A percentile compares a stretch with the other conserved stretches of the same genome.
These are phyloP conservation scores for Melanotaenia maccullochi DNA, from an alignment of 2,797 vertebrate species.

Conservation along the genomic window DNA sequence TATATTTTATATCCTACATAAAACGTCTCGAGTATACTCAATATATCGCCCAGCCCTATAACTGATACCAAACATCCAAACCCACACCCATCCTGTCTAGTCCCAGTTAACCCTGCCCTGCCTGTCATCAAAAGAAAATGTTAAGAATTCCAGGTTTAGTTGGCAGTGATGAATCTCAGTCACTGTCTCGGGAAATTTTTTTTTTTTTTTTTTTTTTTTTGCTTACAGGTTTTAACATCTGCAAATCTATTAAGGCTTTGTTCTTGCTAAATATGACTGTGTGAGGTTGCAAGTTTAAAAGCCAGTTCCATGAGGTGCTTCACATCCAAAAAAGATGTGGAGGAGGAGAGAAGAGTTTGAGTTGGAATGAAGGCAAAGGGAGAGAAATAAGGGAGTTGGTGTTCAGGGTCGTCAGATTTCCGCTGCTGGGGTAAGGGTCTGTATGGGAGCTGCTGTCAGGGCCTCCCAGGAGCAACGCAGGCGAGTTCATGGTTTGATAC, in stretches of 20 bases:
- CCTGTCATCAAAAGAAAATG: neutral
- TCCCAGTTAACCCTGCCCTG: neutral
- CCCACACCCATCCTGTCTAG: conserved; percentile 1
- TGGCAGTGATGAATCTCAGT: neutral
- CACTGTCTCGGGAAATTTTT: neutral
- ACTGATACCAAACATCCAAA: conserved; percentile 23
- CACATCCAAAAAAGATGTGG: conserved; percentile 39
- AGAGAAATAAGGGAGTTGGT: conserved; percentile 28
- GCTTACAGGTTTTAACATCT: neutral
- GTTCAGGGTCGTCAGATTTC: conserved; percentile 49
- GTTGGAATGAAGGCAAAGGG: conserved; percentile 41
- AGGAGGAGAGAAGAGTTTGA: conserved; percentile 28
- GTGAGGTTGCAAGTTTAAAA: conserved; percentile 7
- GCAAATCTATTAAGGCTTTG: neutral
- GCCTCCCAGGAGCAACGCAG: conserved; percentile 29
- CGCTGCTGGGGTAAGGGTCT: conserved; percentile 42
- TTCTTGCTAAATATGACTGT: neutral
- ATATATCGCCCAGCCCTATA: too few relatives aligned
- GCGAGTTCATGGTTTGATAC: conserved; percentile 40
- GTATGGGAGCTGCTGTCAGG: conserved; percentile 51
- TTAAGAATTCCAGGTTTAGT: neutral
- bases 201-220: neutral
- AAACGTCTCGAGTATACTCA: too few relatives aligned
- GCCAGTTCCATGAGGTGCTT: conserved; percentile 10
- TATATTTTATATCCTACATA: too few relatives aligned